phyloP scores from a whole-genome alignment of 2,113 vertebrate species.

The Sialia sialis region DNA sequence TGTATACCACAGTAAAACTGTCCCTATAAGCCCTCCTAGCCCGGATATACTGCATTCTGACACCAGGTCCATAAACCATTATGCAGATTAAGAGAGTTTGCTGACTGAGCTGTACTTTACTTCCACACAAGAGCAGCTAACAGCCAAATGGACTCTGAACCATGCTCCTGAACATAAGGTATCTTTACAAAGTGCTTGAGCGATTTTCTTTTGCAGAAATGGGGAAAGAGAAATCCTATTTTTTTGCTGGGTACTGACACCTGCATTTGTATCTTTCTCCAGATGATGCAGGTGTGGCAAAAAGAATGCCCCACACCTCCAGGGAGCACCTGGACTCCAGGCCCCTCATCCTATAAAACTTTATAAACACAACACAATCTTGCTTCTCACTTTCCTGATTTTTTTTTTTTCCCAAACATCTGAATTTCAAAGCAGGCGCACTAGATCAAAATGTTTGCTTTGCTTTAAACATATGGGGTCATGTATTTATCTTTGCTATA shows the following conservation, averaged over 20 bases:
- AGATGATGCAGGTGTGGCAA: background rate
- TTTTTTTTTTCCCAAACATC: background rate
- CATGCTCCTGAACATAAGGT: background rate
- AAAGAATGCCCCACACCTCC: background rate
- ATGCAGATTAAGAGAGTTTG: background rate
- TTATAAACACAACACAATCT: background rate
- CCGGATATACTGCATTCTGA: background rate
- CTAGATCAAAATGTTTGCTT: background rate
- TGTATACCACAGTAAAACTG: background rate
- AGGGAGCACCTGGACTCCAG: rapidly evolving
- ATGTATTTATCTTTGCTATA: background rate
- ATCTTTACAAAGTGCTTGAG: background rate
- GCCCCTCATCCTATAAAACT: background rate
- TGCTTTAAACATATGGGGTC: background rate
- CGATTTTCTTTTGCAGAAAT: background rate
- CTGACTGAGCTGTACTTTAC: background rate
- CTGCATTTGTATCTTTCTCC: background rate
- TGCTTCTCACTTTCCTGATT: background rate
- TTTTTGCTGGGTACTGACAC: background rate
- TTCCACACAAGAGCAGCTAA: background rate
- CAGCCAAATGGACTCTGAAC: background rate
- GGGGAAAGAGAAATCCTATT: background rate
- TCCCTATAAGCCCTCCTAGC: background rate
- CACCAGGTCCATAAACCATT: background rate
- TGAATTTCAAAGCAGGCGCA: background rate